These are phyloP conservation scores for Thaleichthys pacificus DNA, from an alignment of 2,797 vertebrate species.

Conservation along the genomic window DNA sequence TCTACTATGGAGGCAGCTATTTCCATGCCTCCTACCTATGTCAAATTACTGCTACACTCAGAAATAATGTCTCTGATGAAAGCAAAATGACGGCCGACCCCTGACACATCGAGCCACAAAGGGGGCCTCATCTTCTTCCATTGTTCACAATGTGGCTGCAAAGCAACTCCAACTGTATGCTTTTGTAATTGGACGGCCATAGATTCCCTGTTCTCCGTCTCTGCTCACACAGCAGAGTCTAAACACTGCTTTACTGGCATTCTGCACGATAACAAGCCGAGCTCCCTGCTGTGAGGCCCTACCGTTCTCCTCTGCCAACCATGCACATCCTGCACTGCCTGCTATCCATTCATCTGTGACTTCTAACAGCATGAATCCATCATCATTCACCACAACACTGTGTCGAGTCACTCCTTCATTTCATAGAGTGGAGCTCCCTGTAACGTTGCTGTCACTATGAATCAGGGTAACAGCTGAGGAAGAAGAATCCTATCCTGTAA, in stretches of 20 bases:
- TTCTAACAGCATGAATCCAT: constrained; percentile 59
- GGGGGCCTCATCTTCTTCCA: constrained; percentile 1
- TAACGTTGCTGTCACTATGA: constrained; percentile 38
- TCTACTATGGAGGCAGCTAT: constrained; percentile 9
- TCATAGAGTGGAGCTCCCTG: constrained; percentile 28
- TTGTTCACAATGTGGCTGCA: neutral
- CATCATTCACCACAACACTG: constrained; percentile 50
- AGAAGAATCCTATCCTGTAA: neutral
- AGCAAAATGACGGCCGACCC: neutral
- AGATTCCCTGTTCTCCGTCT: constrained; percentile 28
- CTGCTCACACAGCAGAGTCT: constrained; percentile 30
- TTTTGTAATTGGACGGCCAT: neutral
- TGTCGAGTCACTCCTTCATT: constrained; percentile 30
- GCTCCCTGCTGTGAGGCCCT: constrained; percentile 20
- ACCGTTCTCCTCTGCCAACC: constrained; percentile 34
- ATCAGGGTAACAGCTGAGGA: constrained; percentile 26
- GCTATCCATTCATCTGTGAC: constrained; percentile 42
- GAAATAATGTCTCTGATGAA: constrained; percentile 4
- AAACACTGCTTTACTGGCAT: constrained; percentile 36
- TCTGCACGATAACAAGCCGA: constrained; percentile 37
- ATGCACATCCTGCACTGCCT: constrained; percentile 27
- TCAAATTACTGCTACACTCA: constrained; percentile 17
- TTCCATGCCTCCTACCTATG: constrained; percentile 5
- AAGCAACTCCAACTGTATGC: no score
- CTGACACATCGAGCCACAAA: constrained; percentile 1